phyloP scores from a whole-genome alignment of 1,140 invertebrate genomes.

The Aphis craccivora region DNA sequence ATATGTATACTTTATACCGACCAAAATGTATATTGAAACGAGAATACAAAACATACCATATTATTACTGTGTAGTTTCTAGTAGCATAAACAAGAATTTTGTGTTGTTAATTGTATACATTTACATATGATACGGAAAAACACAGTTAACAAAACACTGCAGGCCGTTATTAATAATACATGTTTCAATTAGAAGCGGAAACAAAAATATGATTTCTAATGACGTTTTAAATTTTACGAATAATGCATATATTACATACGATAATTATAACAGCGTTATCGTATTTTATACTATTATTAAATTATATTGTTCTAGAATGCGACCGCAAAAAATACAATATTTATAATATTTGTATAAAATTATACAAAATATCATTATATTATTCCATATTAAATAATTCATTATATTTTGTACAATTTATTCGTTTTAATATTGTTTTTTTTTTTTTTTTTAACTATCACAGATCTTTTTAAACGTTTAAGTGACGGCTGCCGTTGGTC shows the following conservation, averaged over 20 bases:
- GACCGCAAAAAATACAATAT: no score
- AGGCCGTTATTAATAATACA: neutral
- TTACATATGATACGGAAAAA: neutral
- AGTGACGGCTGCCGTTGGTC: neutral
- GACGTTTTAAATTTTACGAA: neutral
- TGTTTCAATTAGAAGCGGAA: neutral
- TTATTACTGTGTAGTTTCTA: neutral
- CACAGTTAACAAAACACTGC: neutral
- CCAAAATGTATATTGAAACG: neutral
- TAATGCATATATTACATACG: neutral
- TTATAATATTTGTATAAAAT: no score
- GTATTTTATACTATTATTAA: no score
- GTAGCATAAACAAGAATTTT: neutral
- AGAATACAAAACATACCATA: neutral
- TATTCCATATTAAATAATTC: no score
- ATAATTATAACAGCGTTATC: neutral
- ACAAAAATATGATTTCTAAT: neutral
- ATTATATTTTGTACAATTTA: no score
- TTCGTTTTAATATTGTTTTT: neutral
- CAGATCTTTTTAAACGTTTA: neutral
- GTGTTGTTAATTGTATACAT: neutral
- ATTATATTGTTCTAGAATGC: no score
- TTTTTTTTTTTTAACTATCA: neutral
- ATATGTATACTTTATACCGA: neutral
- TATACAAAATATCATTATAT: no score